Evolutionary conservation across 2,113 vertebrate species (phyloP).

Genomic region (Myotis lucifugus): DNA sequence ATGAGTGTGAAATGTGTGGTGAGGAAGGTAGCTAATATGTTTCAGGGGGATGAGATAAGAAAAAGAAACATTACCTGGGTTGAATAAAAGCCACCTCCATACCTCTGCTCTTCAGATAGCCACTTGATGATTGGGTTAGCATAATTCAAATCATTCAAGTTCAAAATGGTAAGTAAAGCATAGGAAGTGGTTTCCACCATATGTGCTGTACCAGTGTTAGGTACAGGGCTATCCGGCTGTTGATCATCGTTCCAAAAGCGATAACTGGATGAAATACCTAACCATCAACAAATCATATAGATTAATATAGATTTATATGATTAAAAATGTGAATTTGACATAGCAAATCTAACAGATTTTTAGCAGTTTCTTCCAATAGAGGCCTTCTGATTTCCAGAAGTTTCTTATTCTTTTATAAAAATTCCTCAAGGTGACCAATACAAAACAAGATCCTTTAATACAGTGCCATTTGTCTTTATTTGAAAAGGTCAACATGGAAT

Average conservation of each 20-base stretch:
- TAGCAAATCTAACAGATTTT: background rate
- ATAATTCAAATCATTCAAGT: conserved; percentile 86
- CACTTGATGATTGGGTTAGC: conserved; percentile 90
- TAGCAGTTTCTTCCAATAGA: background rate
- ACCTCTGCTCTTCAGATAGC: conserved; percentile 93
- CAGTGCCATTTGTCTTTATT: background rate
- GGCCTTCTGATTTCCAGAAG: background rate
- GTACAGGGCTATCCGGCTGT: conserved; percentile 65
- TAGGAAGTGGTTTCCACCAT: conserved; percentile 94
- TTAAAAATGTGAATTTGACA: background rate
- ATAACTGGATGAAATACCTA: conserved; percentile 86
- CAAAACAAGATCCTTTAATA: background rate
- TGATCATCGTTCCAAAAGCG: conserved; percentile 91
- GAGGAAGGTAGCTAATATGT: background rate
- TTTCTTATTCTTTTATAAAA: conserved; percentile 4
- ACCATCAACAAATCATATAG: background rate
- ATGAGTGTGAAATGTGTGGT: background rate
- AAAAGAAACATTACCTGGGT: conserved; percentile 87
- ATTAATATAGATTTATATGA: conserved; percentile 32
- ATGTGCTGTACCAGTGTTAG: conserved; percentile 83
- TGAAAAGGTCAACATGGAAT: background rate
- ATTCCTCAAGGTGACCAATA: background rate
- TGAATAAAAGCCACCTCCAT: conserved; percentile 92
- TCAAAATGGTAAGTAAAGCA: conserved; percentile 87
- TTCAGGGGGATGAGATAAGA: background rate